phyloP scores from a whole-genome alignment of 2,113 vertebrate genomes.

The Cathartes aura region DNA sequence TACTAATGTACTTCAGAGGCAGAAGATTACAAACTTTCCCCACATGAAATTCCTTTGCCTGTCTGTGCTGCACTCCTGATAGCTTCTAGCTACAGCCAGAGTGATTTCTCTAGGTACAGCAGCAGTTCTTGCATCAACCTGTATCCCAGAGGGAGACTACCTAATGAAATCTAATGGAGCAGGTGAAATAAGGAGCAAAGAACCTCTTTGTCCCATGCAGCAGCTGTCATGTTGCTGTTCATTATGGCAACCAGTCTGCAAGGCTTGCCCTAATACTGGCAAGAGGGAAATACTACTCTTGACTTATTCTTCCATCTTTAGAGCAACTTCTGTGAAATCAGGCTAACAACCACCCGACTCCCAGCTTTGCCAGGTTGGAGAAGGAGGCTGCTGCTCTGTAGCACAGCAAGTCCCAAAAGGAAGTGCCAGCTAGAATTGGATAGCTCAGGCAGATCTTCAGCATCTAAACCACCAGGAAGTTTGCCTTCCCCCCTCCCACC shows the following conservation, averaged over 20 bases:
- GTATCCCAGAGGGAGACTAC: background rate
- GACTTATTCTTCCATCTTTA: background rate
- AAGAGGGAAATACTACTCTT: background rate
- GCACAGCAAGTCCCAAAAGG: background rate
- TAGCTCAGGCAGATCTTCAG: background rate
- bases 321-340: background rate
- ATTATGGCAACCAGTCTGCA: background rate
- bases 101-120: background rate
- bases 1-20: background rate
- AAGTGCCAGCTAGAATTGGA: background rate
- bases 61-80: background rate
- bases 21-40: background rate
- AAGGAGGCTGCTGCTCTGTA: background rate
- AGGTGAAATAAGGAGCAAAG: background rate
- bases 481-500: background rate
- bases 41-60: background rate
- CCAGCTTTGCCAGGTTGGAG: background rate
- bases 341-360: background rate
- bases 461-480: background rate
- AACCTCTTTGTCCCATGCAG: background rate
- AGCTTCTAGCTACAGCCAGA: background rate
- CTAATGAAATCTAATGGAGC: background rate
- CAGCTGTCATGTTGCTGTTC: background rate
- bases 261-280: background rate
- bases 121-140: background rate